These are phyloP conservation scores for Melozone crissalis DNA, from an alignment of 2,113 vertebrate species.

Conservation along the genomic window DNA sequence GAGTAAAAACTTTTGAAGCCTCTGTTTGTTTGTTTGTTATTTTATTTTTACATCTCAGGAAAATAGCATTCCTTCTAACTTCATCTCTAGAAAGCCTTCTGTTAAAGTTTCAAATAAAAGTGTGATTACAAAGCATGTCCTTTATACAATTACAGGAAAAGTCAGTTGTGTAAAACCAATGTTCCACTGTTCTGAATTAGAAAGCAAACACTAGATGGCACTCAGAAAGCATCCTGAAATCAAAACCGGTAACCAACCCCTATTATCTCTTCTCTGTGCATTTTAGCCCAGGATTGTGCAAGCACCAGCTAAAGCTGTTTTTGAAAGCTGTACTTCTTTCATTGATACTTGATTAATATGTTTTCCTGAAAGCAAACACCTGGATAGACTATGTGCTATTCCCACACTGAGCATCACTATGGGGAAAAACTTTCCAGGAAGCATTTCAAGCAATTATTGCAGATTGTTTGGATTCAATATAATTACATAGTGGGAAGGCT, in stretches of 20 bases:
- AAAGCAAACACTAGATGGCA: conserved; percentile 47
- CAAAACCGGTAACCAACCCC: rapidly evolving
- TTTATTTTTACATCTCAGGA: background rate
- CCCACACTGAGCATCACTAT: background rate
- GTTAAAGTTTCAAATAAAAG: background rate
- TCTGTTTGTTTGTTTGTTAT: background rate
- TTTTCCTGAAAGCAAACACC: background rate
- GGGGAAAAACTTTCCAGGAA: background rate
- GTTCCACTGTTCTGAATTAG: background rate
- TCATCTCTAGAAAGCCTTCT: background rate
- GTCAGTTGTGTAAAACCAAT: background rate
- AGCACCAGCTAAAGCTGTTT: background rate
- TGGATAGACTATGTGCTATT: background rate
- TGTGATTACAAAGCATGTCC: background rate
- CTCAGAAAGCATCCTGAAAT: background rate
- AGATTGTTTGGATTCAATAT: background rate
- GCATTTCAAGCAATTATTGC: background rate
- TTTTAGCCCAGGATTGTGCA: background rate
- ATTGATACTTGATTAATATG: background rate
- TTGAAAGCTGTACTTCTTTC: background rate
- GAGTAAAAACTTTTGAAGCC: background rate
- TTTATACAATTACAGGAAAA: background rate
- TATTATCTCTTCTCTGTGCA: background rate
- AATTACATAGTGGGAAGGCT: background rate
- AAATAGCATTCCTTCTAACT: background rate